phyloP scores from a whole-genome alignment of 2,888 invertebrate species.

The Cotesia congregata region DNA sequence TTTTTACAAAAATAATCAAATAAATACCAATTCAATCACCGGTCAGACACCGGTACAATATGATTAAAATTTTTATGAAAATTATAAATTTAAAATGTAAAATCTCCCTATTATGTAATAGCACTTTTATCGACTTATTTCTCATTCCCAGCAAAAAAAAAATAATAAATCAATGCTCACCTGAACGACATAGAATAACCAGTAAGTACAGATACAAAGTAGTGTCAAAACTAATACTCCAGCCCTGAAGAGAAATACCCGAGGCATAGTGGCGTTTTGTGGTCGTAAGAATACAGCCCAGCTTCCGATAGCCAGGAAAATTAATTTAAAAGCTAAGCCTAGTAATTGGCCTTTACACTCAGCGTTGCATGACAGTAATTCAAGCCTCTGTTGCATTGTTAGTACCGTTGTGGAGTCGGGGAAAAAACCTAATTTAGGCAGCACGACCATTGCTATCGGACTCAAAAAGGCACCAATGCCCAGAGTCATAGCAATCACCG shows the following conservation, averaged over 20 bases:
- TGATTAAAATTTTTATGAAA: too few relatives aligned
- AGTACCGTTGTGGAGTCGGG: slow-evolving; percentile 79
- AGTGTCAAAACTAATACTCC: slow-evolving; percentile 90
- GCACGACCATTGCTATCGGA: slow-evolving; percentile 93
- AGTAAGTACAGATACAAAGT: slow-evolving; percentile 95
- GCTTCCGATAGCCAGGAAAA: slow-evolving; percentile 88
- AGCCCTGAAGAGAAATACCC: slow-evolving; percentile 92
- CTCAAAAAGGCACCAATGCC: slow-evolving; percentile 89
- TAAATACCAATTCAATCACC: too few relatives aligned
- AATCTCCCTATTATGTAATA: too few relatives aligned
- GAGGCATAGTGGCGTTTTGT: slow-evolving; percentile 88
- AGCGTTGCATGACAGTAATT: slow-evolving; percentile 86
- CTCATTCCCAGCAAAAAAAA: neutral
- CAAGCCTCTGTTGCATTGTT: slow-evolving; percentile 79
- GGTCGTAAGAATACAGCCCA: slow-evolving; percentile 94
- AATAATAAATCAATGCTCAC: neutral
- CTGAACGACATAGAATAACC: slow-evolving; percentile 98
- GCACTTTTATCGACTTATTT: neutral
- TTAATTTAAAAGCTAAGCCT: slow-evolving; percentile 91
- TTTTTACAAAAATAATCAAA: too few relatives aligned
- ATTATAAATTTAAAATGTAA: too few relatives aligned
- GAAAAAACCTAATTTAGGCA: slow-evolving; percentile 91
- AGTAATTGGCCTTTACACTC: slow-evolving; percentile 95
- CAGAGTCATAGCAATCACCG: slow-evolving; percentile 83
- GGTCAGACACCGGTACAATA: too few relatives aligned